Conservation (phyloP, 2,888 invertebrate species). For the Linnaemya vulpina region DNA sequence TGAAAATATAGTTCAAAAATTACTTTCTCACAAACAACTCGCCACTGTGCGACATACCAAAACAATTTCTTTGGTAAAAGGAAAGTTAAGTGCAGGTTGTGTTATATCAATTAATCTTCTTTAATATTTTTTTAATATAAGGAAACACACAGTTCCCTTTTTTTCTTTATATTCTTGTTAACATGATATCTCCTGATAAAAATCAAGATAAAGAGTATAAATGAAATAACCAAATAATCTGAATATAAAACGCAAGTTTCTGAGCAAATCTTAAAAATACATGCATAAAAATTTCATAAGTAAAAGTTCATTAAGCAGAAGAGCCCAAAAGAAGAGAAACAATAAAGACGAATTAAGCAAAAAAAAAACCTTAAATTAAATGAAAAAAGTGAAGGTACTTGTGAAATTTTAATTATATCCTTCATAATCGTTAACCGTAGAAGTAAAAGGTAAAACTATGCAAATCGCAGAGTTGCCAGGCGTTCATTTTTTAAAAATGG, state of each 20-base stretch:
- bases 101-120: no score
- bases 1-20: no score
- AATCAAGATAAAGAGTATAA: neutral
- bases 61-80: no score
- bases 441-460: neutral
- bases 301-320: constrained; percentile 8
- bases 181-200: no score
- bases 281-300: constrained; percentile 10
- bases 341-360: constrained; percentile 43
- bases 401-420: constrained; percentile 63
- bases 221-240: neutral
- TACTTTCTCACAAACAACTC: no score
- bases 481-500: neutral
- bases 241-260: constrained; percentile 11
- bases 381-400: constrained; percentile 47
- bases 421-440: constrained; percentile 24
- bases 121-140: no score
- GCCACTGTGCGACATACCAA: no score
- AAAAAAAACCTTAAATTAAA: neutral
- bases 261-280: neutral
- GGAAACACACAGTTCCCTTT: no score
- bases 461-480: constrained; percentile 1
- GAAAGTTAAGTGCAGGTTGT: no score
- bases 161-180: no score
- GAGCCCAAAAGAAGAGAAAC: constrained; percentile 3